Conservation (phyloP, 1,140 invertebrate genomes). For the Glossosoma conforme region DNA sequence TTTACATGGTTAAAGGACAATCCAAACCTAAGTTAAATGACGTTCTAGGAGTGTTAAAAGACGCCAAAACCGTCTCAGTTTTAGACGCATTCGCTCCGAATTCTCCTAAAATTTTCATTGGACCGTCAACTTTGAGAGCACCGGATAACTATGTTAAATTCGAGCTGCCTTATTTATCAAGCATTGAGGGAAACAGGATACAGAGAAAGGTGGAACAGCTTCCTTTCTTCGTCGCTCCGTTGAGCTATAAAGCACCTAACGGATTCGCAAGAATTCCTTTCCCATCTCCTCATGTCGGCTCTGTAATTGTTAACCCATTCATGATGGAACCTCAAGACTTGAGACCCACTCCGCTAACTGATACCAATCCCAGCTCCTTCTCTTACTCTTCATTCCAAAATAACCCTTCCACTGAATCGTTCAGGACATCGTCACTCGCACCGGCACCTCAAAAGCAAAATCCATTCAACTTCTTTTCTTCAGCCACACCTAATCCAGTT, state of each 20-base stretch:
- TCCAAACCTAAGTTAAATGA: constrained; percentile 57
- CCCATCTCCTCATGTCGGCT: constrained; percentile 78
- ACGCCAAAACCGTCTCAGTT: constrained; percentile 67
- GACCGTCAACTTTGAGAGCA: constrained; percentile 64
- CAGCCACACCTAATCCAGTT: constrained; percentile 21
- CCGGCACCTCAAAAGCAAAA: constrained; percentile 9
- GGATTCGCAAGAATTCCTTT: constrained; percentile 80
- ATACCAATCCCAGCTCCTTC: constrained; percentile 1
- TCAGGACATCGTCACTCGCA: constrained; percentile 11
- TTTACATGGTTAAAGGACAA: constrained; percentile 61
- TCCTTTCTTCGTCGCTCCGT: constrained; percentile 78
- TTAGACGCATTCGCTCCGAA: constrained; percentile 64
- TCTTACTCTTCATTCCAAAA: constrained; percentile 19
- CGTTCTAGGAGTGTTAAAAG: constrained; percentile 62
- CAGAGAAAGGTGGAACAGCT: constrained; percentile 67
- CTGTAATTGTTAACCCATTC: constrained; percentile 63
- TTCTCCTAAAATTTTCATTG: constrained; percentile 72
- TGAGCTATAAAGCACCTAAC: constrained; percentile 73
- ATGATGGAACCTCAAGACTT: constrained; percentile 17
- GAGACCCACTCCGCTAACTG: constrained; percentile 3
- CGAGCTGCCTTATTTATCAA: constrained; percentile 74
- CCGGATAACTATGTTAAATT: constrained; percentile 72
- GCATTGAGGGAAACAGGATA: constrained; percentile 62
- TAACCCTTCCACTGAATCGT: constrained; percentile 26
- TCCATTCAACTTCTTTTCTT: constrained; percentile 25